Evolutionary conservation across 2,113 vertebrate genomes (phyloP), one percentile per base, ranked within the genome.

Genomic region (Erinaceus europaeus): DNA sequence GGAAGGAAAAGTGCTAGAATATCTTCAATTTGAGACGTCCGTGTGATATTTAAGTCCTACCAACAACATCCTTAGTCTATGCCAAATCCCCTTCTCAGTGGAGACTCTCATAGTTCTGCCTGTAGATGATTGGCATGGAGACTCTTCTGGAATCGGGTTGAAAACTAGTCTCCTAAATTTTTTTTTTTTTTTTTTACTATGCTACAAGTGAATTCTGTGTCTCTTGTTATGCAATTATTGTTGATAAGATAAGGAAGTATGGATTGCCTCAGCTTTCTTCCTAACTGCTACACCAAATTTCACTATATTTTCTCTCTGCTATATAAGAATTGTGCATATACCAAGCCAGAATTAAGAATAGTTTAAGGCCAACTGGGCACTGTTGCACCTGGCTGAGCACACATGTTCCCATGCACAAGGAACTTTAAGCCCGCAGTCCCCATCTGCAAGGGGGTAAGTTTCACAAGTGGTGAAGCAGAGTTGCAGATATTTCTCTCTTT

Each of bases 71-170:
- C 44, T 61, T 36, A 87, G 18, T 71, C 55, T 73, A 34, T 75
- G 59, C n/a, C 20, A 69, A 27, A 14, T 10, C 9, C n/a, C 21
- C 8, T 9, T 6, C 4, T 32, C 40, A 69, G 20, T 9, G 2
- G 64, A 89, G 48, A 89, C 9, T 50, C 75, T 86, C 4, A 9
- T 13, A 62, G 44, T 72, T 79, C 23, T 91, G 48, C 29, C 36
- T 65, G 83, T 64, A 29, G 15, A 65, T 91, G n/a, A 69, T n/a
- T n/a, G n/a, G n/a, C n/a, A n/a, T n/a, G 73, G 44, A 86, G 42
- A 59, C 25, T 48, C 40, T 82, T 72, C 38, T 52, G 80, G 25
- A 57, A 52, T 44, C 83, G 4, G 82, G 59, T 84, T 48, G 38
- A 74, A 76, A 77, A n/a, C 14, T 8, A 90, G 23, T 55, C 53